Evolutionary conservation across 2,113 vertebrate species (phyloP).

Genomic region (Strigops habroptila): DNA sequence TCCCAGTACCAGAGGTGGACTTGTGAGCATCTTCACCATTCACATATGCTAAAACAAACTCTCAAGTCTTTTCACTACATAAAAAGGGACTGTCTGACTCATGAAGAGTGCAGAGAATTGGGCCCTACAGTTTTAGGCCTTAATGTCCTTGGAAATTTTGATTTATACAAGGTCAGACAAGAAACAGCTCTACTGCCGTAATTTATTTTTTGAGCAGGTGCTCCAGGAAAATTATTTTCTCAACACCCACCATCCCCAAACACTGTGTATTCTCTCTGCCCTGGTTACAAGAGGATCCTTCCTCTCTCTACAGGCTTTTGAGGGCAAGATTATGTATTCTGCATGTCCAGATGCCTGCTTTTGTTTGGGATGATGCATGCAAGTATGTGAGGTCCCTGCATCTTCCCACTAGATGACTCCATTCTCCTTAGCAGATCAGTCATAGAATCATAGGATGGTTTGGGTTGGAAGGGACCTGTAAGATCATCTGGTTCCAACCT

Average conservation of each 20-base stretch:
- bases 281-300: background rate
- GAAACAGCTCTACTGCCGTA: background rate
- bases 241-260: background rate
- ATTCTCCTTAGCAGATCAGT: background rate
- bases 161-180: no score
- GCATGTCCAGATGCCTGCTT: background rate
- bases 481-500: background rate
- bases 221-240: background rate
- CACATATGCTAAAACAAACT: background rate
- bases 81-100: background rate
- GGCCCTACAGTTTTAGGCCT: background rate
- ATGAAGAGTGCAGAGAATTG: fast-evolving
- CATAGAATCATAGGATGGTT: background rate
- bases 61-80: background rate
- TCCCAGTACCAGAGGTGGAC: background rate
- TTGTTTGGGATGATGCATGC: background rate
- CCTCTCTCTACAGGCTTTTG: background rate
- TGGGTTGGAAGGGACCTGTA: background rate
- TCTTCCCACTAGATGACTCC: background rate
- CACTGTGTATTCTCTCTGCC: background rate
- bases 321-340: background rate
- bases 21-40: background rate
- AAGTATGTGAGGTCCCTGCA: background rate
- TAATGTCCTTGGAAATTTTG: background rate
- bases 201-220: background rate